phyloP scores from a whole-genome alignment of 1,140 invertebrate genomes.

The Hestina assimilis region DNA sequence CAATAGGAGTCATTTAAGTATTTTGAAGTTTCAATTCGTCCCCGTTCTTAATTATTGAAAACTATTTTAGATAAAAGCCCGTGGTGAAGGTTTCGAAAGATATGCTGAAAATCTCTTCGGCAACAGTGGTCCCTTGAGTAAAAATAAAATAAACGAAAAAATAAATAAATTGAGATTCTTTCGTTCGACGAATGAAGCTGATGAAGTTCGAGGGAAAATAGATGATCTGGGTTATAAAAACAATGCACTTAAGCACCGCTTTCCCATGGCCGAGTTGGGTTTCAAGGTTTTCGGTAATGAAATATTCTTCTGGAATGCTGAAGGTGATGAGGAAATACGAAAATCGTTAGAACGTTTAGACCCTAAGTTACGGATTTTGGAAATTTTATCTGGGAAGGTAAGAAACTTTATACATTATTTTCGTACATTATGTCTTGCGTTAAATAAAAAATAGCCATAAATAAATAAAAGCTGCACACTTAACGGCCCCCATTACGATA shows the following conservation, averaged over 20 bases:
- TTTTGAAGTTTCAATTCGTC: too few species aligned
- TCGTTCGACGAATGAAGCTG: slow-evolving; percentile 74
- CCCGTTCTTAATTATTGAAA: neutral
- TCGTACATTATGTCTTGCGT: too few species aligned
- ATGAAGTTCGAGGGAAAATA: slow-evolving; percentile 78
- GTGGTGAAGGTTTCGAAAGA: slow-evolving; percentile 91
- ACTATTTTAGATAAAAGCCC: slow-evolving; percentile 81
- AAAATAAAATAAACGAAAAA: slow-evolving; percentile 80
- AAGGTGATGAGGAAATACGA: slow-evolving; percentile 83
- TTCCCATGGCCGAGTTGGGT: slow-evolving; percentile 67
- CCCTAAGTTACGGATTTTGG: slow-evolving; percentile 83
- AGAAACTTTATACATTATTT: too few species aligned
- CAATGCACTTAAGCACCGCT: slow-evolving; percentile 71
- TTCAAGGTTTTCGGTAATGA: slow-evolving; percentile 87
- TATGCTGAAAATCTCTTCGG: slow-evolving; percentile 91
- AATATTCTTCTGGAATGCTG: slow-evolving; percentile 83
- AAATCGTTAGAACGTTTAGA: slow-evolving; percentile 81
- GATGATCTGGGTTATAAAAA: slow-evolving; percentile 81
- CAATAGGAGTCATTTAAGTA: too few species aligned
- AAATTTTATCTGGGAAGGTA: slow-evolving; percentile 86
- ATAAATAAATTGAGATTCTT: slow-evolving; percentile 78
- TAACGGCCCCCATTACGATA: too few species aligned
- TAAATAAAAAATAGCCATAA: too few species aligned
- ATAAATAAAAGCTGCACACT: too few species aligned
- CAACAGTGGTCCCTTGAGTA: slow-evolving; percentile 83